phyloP scores from a whole-genome alignment of 2,797 vertebrate species.

The Momotus momota region DNA sequence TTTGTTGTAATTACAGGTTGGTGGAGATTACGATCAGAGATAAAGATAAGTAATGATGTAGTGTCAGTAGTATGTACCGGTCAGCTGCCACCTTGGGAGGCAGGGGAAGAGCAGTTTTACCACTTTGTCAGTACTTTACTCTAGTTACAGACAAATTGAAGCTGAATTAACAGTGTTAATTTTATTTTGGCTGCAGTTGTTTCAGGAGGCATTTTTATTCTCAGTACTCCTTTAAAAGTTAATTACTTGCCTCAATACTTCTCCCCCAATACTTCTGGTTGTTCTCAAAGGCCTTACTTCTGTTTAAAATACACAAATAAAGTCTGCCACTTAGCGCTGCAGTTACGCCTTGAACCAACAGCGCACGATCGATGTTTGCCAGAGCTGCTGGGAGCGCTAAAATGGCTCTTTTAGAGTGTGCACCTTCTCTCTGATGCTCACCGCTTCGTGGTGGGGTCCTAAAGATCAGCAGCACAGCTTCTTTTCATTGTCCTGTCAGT shows the following conservation, averaged over 20 bases:
- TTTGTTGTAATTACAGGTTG: constrained; percentile 30
- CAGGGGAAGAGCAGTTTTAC: neutral
- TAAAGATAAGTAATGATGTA: neutral
- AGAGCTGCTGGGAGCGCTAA: neutral
- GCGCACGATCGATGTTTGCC: neutral
- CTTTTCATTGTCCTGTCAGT: neutral
- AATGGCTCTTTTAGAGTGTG: neutral
- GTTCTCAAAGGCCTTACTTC: neutral
- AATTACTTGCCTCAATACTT: neutral
- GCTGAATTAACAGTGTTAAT: neutral
- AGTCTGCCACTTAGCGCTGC: neutral
- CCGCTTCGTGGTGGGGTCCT: neutral
- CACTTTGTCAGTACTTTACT: neutral
- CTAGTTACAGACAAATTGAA: neutral
- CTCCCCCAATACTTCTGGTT: neutral
- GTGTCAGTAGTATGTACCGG: neutral
- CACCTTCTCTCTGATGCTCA: neutral
- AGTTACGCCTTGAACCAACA: neutral
- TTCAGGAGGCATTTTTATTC: neutral
- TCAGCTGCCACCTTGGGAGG: constrained; percentile 2
- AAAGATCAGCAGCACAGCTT: neutral
- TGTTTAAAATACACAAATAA: neutral
- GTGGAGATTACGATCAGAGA: constrained; percentile 15
- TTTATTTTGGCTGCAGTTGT: neutral
- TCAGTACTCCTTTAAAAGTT: constrained; percentile 1